Base-by-base conservation (phyloP, 2,113 vertebrate species). In the Zeus faber region DNA sequence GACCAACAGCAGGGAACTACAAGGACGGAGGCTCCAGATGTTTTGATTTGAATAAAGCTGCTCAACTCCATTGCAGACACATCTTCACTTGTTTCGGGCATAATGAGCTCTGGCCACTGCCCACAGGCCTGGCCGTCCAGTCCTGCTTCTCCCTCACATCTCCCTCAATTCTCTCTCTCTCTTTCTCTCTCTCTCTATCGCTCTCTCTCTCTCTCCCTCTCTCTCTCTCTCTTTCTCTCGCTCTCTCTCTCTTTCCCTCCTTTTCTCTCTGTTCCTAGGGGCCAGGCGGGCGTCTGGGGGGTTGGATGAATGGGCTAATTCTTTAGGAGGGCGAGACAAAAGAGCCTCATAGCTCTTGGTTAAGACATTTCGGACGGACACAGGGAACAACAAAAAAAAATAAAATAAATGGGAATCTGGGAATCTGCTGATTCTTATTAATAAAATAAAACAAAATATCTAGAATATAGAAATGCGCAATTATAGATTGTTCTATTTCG, bases 11-110 rank as follows among this genome's bases (percentile, higher is more conserved):
- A n/a, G n/a, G n/a, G n/a, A n/a, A n/a, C n/a, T n/a, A n/a, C n/a
- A n/a, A n/a, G n/a, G 11, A 40, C 31, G 26, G 27, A 39, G 33
- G 49, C 51, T 90, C 88, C 89, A 87, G 88, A 91, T 2, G n/a
- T 78, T 88, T 84, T 64, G 61, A 88, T 88, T 90, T 91, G 87
- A 93, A 93, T 92, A 90, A 92, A 91, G 86, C 90, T 89, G 87
- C 85, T 93, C 91, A 92, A 91, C 91, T n/a, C 92, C 93, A 90
- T 92, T 91, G 90, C 88, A 91, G 91, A 92, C 90, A 90, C 88
- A 89, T 93, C 89, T 92, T 92, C 89, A 91, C 91, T 91, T 88
- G 85, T 92, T 88, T 90, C 89, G 88, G 92, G 92, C 92, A 90
- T 94, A 91, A 93, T 91, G 89, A 91, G 84, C n/a, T 81, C 85